Evolutionary conservation across 2,888 invertebrate genomes (phyloP).

Genomic region (Trachelus troglodyta): DNA sequence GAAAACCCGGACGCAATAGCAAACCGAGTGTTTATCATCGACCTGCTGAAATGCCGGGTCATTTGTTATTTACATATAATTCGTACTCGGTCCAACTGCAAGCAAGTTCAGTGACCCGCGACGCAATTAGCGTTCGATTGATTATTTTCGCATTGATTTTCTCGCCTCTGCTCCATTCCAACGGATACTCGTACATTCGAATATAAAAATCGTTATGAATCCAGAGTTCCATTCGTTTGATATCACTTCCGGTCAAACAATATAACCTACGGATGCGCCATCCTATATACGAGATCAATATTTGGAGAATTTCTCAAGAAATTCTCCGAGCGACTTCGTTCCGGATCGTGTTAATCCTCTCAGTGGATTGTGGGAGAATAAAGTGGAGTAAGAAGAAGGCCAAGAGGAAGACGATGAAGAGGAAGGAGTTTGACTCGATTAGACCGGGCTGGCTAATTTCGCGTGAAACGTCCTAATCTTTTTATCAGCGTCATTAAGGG

Average conservation of each 20-base stretch:
- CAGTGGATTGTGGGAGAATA: background rate
- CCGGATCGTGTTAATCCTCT: background rate
- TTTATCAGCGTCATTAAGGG: slow-evolving; percentile 50
- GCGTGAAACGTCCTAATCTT: slow-evolving; percentile 47
- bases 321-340: background rate
- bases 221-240: background rate
- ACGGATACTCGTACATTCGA: background rate
- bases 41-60: slow-evolving; percentile 45
- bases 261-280: background rate
- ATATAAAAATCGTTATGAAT: background rate
- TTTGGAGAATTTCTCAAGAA: background rate
- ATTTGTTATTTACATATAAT: slow-evolving; percentile 59
- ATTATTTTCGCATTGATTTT: slow-evolving; percentile 43
- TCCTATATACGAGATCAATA: background rate
- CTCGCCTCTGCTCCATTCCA: background rate
- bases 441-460: slow-evolving; percentile 2
- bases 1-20: slow-evolving; percentile 21
- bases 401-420: background rate
- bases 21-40: slow-evolving; percentile 44
- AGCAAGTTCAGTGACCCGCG: slow-evolving; percentile 39
- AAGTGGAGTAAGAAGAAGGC: background rate
- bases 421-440: background rate
- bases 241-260: background rate
- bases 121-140: slow-evolving; percentile 54
- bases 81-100: slow-evolving; percentile 42